Evolutionary conservation across 2,888 invertebrate species (phyloP).

Genomic region (Leucania comma): DNA sequence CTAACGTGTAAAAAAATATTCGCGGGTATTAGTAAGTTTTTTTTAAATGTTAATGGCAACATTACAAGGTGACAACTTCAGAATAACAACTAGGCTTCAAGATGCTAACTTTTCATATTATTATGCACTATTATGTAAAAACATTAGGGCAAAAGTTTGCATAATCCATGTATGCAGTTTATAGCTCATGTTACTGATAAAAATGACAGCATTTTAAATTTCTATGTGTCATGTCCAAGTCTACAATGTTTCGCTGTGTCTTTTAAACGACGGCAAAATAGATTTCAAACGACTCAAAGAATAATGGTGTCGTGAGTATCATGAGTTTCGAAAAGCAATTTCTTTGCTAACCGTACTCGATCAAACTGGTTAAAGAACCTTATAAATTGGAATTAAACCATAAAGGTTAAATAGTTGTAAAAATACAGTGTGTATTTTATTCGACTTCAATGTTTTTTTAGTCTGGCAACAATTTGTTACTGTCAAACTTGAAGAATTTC

Average conservation of each 20-base stretch:
- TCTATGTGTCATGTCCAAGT: constrained; percentile 16
- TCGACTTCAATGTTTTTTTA: constrained; percentile 46
- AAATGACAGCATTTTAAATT: constrained; percentile 22
- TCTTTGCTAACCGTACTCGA: constrained; percentile 28
- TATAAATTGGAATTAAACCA: constrained; percentile 64
- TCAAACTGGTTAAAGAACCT: constrained; percentile 51
- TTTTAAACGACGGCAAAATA: constrained; percentile 33
- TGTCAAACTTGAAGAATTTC: constrained; percentile 64
- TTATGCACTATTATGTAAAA: constrained; percentile 9
- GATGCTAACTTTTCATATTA: not conserved
- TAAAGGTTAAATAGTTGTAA: constrained; percentile 77
- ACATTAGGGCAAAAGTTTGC: constrained; percentile 3
- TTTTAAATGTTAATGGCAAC: not conserved
- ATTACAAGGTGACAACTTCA: not conserved
- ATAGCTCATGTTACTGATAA: not conserved
- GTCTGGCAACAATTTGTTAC: constrained; percentile 54
- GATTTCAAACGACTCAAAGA: constrained; percentile 52
- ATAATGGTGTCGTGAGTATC: constrained; percentile 41
- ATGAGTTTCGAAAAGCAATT: constrained; percentile 46
- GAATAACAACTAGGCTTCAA: not conserved
- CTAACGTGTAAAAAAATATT: accelerated
- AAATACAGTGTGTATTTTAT: constrained; percentile 70
- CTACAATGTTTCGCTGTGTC: constrained; percentile 11
- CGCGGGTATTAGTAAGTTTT: not conserved
- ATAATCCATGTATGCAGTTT: constrained; percentile 6